Percentiles rank a stretch among this genome's conserved stretches.
phyloP scores from a whole-genome alignment of 2,113 vertebrate species.

The Caretta caretta region DNA sequence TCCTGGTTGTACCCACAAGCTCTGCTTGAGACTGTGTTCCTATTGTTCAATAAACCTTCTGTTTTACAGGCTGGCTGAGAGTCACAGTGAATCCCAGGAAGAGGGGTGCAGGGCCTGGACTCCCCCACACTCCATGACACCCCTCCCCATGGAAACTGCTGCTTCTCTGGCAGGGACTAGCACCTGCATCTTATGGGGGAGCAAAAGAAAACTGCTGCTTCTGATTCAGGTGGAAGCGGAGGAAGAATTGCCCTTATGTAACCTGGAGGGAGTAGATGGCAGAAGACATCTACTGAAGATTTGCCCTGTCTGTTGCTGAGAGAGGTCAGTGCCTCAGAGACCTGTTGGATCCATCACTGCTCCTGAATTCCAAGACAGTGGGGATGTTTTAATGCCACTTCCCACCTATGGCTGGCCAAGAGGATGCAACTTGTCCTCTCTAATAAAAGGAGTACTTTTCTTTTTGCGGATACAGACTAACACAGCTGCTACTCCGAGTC shows the following conservation, averaged over 20 bases:
- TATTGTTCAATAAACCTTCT: too few species aligned
- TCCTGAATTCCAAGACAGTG: fast-evolving
- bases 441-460: neutral
- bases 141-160: fast-evolving
- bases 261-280: neutral
- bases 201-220: neutral
- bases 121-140: neutral
- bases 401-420: too few species aligned
- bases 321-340: neutral
- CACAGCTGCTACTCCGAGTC: neutral
- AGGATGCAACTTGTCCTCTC: neutral
- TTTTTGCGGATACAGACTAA: too few species aligned
- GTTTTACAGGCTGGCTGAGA: too few species aligned
- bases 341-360: neutral
- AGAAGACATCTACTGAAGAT: neutral
- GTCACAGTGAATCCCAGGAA: too few species aligned
- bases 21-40: too few species aligned
- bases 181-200: neutral
- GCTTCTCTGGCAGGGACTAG: neutral
- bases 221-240: neutral
- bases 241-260: fast-evolving
- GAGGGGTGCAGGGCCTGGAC: too few species aligned
- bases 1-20: too few species aligned
- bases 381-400: neutral
- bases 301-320: neutral